phyloP scores from a whole-genome alignment of 2,888 invertebrate species.

The Cataglyphis albicans region DNA sequence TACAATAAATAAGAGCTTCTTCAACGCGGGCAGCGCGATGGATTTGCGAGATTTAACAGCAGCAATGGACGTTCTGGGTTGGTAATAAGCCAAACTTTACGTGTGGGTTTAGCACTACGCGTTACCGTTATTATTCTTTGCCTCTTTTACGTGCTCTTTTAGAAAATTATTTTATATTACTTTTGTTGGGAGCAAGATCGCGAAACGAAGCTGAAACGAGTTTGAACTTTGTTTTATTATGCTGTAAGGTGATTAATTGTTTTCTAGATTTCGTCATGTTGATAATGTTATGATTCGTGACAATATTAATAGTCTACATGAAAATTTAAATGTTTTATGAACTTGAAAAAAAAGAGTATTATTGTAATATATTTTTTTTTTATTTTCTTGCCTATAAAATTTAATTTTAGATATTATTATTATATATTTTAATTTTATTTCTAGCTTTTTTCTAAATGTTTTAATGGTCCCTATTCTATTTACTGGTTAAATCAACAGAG shows the following conservation, averaged over 20 bases:
- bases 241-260: background rate
- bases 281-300: background rate
- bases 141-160: constrained; percentile 25
- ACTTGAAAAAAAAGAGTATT: background rate
- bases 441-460: too few relatives aligned
- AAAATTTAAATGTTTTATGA: background rate
- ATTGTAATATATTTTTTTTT: too few relatives aligned
- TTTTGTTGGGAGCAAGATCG: background rate
- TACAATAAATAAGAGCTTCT: constrained; percentile 81
- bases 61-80: constrained; percentile 78
- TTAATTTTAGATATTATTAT: too few relatives aligned
- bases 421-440: too few relatives aligned
- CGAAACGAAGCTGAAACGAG: background rate
- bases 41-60: constrained; percentile 72
- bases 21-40: constrained; percentile 75
- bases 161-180: constrained; percentile 47
- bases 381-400: too few relatives aligned
- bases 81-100: constrained; percentile 79
- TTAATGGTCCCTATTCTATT: too few relatives aligned
- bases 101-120: constrained; percentile 68
- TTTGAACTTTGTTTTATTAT: background rate
- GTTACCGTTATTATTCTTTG: constrained; percentile 63
- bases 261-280: background rate
- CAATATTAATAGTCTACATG: too few relatives aligned
- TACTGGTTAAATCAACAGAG: too few relatives aligned